Base-by-base conservation (phyloP, 2,888 invertebrate species). In the Pterobdella sp. region DNA sequence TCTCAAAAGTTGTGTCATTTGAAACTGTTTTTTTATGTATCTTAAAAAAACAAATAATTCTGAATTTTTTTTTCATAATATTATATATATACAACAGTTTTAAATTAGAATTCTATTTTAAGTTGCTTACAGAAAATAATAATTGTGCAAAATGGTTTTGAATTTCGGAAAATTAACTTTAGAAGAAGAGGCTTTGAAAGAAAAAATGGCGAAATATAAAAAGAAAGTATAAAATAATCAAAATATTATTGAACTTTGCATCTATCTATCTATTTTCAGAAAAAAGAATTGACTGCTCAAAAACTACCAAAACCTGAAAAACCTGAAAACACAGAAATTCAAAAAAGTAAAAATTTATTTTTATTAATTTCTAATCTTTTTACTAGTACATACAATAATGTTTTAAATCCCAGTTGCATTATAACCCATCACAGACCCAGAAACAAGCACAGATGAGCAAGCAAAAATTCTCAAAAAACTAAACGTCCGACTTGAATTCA, bases 381-480 rank as follows among this genome's bases (percentile, higher is more conserved):
- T 56, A 26, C 26, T 22, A 18, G 3, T 18, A 56, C 3, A 26
- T 14, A 56, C n/a, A 56, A 22, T 4, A 26, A 26, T 56, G 18
- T 4, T 56, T 56, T 56, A 18, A 18, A 14, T 42, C 42, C 42
- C 42, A 42, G 7, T 42, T 42, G 42, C 7, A 42, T 14, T 42
- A 42, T 42, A 14, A 14, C 42, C 7, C 18, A 7, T 14, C 7
- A 56, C n/a, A 56, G 60, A 56, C n/a, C 60, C 60, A 56, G 60
- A 56, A 56, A 56, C 60, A 56, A 56, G 60, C n/a, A 56, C 60
- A 56, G 60, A 56, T 56, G 60, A 56, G n/a, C 60, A 56, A 56
- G 60, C 60, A 56, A 56, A 56, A n/a, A 56, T 56, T 56, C 60
- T 56, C 26, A 56, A 56, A 56, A 56, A 56, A 26, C 60, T 56